phyloP scores from a whole-genome alignment of 1,140 invertebrate genomes.

The Batillaria attramentaria region DNA sequence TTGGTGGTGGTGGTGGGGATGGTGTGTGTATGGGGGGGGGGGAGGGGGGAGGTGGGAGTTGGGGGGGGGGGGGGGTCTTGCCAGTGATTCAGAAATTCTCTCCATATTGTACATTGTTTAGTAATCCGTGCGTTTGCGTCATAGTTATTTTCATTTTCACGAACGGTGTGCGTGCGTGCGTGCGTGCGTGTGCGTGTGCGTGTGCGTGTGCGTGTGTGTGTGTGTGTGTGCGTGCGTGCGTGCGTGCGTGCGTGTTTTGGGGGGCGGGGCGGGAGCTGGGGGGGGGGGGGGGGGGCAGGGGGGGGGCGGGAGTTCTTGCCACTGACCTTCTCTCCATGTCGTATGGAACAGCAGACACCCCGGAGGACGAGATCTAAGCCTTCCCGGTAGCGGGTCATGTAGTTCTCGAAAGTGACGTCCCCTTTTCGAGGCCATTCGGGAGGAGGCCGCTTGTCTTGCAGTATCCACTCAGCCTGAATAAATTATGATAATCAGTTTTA shows the following conservation, averaged over 20 bases:
- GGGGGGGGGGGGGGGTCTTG: no score
- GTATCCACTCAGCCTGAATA: conserved; percentile 9
- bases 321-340: conserved; percentile 72
- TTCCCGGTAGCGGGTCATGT: conserved; percentile 56
- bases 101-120: no score
- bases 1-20: no score
- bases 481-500: not conserved
- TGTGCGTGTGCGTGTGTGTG: not conserved
- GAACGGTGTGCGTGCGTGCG: no score
- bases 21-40: no score
- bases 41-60: no score
- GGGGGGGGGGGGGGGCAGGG: no score
- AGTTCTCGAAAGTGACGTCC: conserved; percentile 53
- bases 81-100: no score
- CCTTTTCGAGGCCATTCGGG: conserved; percentile 53
- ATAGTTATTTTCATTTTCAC: no score
- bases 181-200: not conserved
- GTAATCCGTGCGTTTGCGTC: no score
- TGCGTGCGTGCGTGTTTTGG: not conserved
- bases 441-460: not conserved
- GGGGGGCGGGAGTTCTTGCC: not conserved
- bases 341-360: conserved; percentile 58
- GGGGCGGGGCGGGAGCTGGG: no score
- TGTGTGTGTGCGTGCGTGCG: not conserved
- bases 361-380: conserved; percentile 63